Evolutionary conservation across 2,113 vertebrate genomes (phyloP), one percentile per base, ranked within the genome.

Genomic region (Mesocricetus auratus): DNA sequence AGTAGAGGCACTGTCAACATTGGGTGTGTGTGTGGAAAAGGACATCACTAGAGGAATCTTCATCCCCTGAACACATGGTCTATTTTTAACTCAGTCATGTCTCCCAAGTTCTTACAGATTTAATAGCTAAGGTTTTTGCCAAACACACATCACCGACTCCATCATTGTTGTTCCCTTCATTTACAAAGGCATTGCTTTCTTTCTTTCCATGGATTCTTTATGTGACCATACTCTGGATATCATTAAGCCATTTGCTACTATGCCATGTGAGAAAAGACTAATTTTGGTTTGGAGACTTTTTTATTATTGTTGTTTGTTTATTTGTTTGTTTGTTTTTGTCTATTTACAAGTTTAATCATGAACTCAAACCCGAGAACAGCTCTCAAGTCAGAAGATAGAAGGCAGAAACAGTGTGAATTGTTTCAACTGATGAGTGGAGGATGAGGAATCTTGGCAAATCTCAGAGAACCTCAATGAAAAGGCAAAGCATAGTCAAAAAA

Each of bases 301-400:
- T 5, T 50, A 24, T 29, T 47, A 26, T 19, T 64, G 42, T 12
- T 85, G 24, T 22, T 45, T 81, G 31, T n/a, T 31, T 77, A 12
- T 31, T n/a, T n/a, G 33, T 4, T 58, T 58, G 4, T 22, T 58
- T 64, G 66, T 66, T 91, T 93, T 87, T 73, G 69, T 87, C 62
- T 90, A 21, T n/a, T 96, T 58, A 56, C 50, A 92, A 90, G 1
- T 13, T 86, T 95, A 71, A 53, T 91, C 50, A 81, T 87, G 90
- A 13, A 8, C 60, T 92, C 75, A 93, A 47, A 79, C 69, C 33
- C 42, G 8, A 92, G 39, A 47, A 64, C 15, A n/a, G 36, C 42
- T 68, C 19, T 83, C n/a, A 39, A 85, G 42, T 78, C 58, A 90
- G 85, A 96, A 81, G 39, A 85, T 19, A 90, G n/a, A 83, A 77